A percentile compares a stretch with the other conserved stretches of the same genome.
These are phyloP conservation scores for Noctua pronuba DNA, from an alignment of 2,888 invertebrate genomes.

Conservation along the genomic window DNA sequence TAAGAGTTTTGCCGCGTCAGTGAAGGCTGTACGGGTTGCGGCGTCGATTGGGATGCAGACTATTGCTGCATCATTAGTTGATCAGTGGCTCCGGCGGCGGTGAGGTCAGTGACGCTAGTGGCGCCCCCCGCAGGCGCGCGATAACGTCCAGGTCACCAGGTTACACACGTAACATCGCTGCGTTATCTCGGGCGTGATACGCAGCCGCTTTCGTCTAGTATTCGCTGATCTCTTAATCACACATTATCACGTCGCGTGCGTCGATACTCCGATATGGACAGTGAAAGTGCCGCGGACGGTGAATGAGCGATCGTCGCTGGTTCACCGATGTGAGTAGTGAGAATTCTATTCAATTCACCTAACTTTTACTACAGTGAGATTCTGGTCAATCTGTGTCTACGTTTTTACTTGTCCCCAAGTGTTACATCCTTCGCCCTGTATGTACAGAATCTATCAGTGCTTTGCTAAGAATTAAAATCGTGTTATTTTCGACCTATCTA, in stretches of 20 bases:
- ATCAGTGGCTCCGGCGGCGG: too few species aligned
- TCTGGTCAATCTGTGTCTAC: background rate
- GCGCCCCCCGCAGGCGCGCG: conserved; percentile 19
- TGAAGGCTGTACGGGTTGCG: too few species aligned
- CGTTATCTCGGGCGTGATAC: conserved; percentile 22
- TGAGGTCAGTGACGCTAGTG: conserved; percentile 14
- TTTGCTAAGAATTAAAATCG: background rate
- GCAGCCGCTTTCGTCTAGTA: conserved; percentile 7
- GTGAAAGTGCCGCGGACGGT: conserved; percentile 39
- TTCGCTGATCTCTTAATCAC: conserved; percentile 14
- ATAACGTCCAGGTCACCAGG: conserved; percentile 6
- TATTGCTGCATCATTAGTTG: background rate
- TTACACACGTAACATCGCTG: conserved; percentile 14
- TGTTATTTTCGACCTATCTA: background rate
- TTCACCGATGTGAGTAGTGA: background rate
- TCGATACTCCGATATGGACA: conserved; percentile 13
- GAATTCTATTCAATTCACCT: background rate
- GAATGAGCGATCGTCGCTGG: background rate
- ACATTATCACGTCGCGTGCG: conserved; percentile 19
- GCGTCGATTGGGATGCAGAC: background rate
- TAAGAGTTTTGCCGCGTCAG: too few species aligned
- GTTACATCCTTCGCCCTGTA: background rate
- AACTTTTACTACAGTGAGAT: background rate
- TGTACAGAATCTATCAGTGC: background rate
- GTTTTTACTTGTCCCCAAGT: background rate